Base-by-base conservation (phyloP, 30 jellyfish, hydroid and myxozoan species). In the Hydractinia symbiolongicarpus region DNA sequence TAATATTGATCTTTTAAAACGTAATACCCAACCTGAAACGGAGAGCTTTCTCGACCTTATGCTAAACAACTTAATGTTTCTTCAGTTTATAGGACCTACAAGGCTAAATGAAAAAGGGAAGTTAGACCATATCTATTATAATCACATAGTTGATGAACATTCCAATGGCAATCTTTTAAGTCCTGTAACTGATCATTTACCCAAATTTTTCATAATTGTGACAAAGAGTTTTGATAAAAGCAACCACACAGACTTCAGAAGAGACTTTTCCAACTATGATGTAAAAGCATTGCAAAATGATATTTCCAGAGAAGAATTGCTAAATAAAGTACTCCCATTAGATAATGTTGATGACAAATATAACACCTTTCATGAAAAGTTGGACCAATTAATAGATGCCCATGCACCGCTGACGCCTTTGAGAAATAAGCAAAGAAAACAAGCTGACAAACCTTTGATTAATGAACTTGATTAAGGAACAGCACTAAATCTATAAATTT, bases 391-490 rank as follows among this genome's bases (percentile, higher is more conserved):
- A 17, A 62, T 84, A 11, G 52, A 84, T 9, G 67, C 76, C 14
- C 94, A 77, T 84, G 87, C 70, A 66, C 94, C 88, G 13, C 50
- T 84, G 70, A 84, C 66, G 57, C 87, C 88, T 13, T 73, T 84
- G 16, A 14, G 77, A 5, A 66, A 52, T 44, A 73, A 79, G 61
- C 58, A 53, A 58, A n/a, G 72, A 15, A 78, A 86, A 79, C 88
- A 86, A 78, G 62, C 73, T 58, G 49, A 52, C 19, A 86, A 86
- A 66, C 95, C 95, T 53, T 86, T 89, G 95, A 86, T 86, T 14
- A 78, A 86, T 78, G 82, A 86, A 78, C 54, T 54, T 50, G 66
- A 81, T 81, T 49, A 15, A 67, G 21, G 50, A 15, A 67, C 1
- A 67, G 21, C n/a, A 21, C 51, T 11, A 4, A 0, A 15, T 67